These are phyloP conservation scores for Struthio camelus DNA, from an alignment of 2,113 vertebrate species.

Conservation along the genomic window DNA sequence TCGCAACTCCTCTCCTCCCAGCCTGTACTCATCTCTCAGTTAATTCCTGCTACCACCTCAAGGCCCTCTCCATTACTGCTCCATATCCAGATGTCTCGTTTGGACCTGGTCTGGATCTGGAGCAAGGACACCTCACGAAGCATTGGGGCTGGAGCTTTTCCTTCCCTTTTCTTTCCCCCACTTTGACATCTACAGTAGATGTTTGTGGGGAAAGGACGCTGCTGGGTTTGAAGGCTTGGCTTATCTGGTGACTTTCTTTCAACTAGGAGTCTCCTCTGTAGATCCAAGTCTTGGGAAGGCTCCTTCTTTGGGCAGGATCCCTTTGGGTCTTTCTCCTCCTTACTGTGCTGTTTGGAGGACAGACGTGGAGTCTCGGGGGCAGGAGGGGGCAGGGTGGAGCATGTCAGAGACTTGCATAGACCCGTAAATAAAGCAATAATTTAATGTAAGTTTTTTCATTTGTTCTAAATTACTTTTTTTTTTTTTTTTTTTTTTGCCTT, in stretches of 20 bases:
- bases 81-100: background rate
- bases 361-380: background rate
- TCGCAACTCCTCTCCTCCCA: background rate
- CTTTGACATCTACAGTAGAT: background rate
- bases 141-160: background rate
- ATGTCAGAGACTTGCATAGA: constrained; percentile 35
- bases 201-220: background rate
- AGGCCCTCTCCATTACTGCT: background rate
- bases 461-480: background rate
- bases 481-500: background rate
- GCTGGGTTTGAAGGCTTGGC: background rate
- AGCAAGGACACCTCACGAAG: background rate
- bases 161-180: background rate
- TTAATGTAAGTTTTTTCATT: constrained; percentile 35
- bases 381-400: background rate
- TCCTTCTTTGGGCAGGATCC: constrained; percentile 35
- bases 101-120: background rate
- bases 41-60: background rate
- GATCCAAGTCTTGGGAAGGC: background rate
- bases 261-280: background rate
- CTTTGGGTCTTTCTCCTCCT: constrained; percentile 12
- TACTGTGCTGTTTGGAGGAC: background rate
- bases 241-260: background rate
- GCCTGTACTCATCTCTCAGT: background rate
- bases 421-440: constrained; percentile 68